These are phyloP conservation scores for Haliclystus octoradiatus DNA, from an alignment of 30 jellyfish, hydroid and myxozoan species.

Conservation along the genomic window DNA sequence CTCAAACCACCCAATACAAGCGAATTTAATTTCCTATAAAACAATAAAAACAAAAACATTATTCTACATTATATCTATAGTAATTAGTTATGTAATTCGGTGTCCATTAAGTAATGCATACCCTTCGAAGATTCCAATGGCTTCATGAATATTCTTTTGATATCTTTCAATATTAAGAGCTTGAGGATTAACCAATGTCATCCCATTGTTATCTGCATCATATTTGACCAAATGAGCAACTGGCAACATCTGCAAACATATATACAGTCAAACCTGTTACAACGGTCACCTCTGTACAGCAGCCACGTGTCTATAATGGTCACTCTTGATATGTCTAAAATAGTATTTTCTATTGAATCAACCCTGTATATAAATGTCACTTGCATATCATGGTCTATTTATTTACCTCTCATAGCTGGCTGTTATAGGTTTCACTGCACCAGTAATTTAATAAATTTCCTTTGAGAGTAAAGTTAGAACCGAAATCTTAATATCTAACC, in stretches of 20 bases:
- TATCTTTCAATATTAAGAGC: constrained; percentile 58
- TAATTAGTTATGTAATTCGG: not conserved
- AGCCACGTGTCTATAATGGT: too few species aligned
- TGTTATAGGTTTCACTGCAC: not conserved
- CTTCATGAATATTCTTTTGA: constrained; percentile 44
- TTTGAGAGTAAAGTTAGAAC: not conserved
- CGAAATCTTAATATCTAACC: not conserved
- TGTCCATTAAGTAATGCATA: constrained; percentile 1
- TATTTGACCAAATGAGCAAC: constrained; percentile 69
- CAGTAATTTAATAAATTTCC: not conserved
- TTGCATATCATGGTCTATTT: too few species aligned
- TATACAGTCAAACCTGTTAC: not conserved
- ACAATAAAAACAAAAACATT: not conserved
- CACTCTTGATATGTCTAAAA: too few species aligned
- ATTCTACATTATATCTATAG: not conserved
- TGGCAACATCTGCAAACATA: constrained; percentile 62
- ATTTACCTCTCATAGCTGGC: not conserved
- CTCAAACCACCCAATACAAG: constrained; percentile 40
- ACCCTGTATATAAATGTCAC: too few species aligned
- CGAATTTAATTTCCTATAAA: constrained; percentile 49
- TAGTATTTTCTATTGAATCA: too few species aligned
- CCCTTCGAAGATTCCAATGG: constrained; percentile 38
- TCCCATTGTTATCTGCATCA: constrained; percentile 42
- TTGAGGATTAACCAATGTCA: constrained; percentile 70
- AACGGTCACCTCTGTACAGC: too few species aligned